phyloP scores from a whole-genome alignment of 2,888 invertebrate genomes.

The Siphlonurus alternatus region DNA sequence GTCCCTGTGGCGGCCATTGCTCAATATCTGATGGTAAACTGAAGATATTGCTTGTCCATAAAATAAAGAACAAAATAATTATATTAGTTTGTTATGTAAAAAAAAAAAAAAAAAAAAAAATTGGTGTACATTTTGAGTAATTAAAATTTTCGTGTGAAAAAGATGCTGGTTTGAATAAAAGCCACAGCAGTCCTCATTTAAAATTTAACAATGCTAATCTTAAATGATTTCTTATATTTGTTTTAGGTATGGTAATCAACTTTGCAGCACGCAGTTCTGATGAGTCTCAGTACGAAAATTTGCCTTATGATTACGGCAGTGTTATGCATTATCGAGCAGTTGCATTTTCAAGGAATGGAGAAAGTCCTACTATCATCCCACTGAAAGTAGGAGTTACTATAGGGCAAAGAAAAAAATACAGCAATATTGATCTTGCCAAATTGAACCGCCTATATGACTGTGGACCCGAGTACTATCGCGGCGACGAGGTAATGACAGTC shows the following conservation, averaged over 20 bases:
- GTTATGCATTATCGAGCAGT: conserved; percentile 29
- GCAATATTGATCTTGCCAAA: conserved; percentile 20
- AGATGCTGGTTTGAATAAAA: too few species aligned
- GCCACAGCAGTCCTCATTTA: too few species aligned
- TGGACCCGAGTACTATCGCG: conserved; percentile 3
- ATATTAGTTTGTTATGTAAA: too few species aligned
- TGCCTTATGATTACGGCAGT: conserved; percentile 20
- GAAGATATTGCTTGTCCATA: not conserved
- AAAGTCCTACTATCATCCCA: conserved; percentile 27
- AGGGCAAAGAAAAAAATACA: conserved; percentile 24
- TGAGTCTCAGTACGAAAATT: conserved; percentile 16
- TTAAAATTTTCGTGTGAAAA: too few species aligned
- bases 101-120: too few species aligned
- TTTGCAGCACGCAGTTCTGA: conserved; percentile 16
- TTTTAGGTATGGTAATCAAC: conserved; percentile 18
- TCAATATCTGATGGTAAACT: not conserved
- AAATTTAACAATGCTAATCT: too few species aligned
- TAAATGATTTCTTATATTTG: too few species aligned
- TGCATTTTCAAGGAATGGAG: conserved; percentile 30
- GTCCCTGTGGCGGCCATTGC: too few species aligned
- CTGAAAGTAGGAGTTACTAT: conserved; percentile 20
- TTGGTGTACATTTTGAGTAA: too few species aligned
- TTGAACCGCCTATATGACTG: conserved; percentile 22
- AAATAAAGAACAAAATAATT: not conserved
- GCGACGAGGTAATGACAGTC: not conserved